A percentile compares a stretch with the other conserved stretches of the same genome.
Conservation (phyloP, 1,140 invertebrate species). For the Drosophila equinoxialis region DNA sequence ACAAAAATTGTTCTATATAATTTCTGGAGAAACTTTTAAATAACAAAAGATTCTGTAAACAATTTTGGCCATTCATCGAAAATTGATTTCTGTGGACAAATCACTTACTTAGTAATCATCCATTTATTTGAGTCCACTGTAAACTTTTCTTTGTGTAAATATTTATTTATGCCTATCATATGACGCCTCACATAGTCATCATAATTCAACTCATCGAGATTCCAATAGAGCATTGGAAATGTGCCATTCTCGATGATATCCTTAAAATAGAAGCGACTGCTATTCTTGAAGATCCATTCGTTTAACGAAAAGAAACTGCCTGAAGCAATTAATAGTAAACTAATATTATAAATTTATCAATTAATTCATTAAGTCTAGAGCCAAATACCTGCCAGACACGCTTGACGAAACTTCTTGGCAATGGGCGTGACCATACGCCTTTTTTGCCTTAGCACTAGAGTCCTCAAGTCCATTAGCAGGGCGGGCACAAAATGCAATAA, state of each 20-base stretch:
- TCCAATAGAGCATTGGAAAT: constrained; percentile 65
- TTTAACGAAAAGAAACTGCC: constrained; percentile 94
- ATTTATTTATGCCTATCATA: constrained; percentile 91
- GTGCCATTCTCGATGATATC: constrained; percentile 48
- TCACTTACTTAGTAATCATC: constrained; percentile 85
- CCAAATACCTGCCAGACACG: constrained; percentile 85
- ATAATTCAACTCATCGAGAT: constrained; percentile 85
- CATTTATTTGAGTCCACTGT: constrained; percentile 86
- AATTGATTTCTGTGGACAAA: too few species aligned
- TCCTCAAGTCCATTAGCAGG: constrained; percentile 88
- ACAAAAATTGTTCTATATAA: too few species aligned
- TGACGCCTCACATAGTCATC: constrained; percentile 88
- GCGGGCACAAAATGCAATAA: constrained; percentile 91
- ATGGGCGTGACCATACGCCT: constrained; percentile 94
- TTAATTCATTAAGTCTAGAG: too few species aligned
- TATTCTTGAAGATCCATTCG: constrained; percentile 92
- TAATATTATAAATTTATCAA: too few species aligned
- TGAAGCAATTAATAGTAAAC: neutral
- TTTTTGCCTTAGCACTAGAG: constrained; percentile 87
- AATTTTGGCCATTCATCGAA: too few species aligned
- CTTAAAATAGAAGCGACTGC: constrained; percentile 88
- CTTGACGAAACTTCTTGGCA: constrained; percentile 90
- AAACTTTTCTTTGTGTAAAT: constrained; percentile 89
- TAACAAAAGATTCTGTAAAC: too few species aligned
- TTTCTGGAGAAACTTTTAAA: too few species aligned